phyloP scores from a whole-genome alignment of 2,888 invertebrate species.

The Melanophora roralis region DNA sequence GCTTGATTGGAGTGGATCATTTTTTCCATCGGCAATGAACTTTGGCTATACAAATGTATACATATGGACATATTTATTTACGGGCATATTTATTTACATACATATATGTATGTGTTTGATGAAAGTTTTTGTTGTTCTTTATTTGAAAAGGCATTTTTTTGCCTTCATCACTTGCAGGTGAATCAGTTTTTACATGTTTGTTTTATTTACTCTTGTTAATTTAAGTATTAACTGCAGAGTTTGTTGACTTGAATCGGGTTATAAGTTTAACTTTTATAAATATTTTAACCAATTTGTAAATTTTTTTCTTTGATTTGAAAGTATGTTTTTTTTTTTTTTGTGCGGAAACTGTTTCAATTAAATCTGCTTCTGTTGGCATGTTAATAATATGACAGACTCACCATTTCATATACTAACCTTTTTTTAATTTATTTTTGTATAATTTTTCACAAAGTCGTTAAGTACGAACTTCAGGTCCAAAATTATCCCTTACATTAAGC shows the following conservation, averaged over 20 bases:
- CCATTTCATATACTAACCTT: too few relatives aligned
- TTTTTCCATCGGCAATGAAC: not conserved
- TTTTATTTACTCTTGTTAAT: not conserved
- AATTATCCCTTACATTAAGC: too few relatives aligned
- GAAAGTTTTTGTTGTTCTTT: not conserved
- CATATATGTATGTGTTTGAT: conserved; percentile 31
- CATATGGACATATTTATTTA: too few relatives aligned
- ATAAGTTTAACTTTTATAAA: conserved; percentile 48
- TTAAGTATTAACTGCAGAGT: conserved; percentile 30
- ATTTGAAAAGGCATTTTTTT: conserved; percentile 26
- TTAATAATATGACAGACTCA: conserved; percentile 7
- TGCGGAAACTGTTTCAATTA: conserved; percentile 37
- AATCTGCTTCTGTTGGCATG: conserved; percentile 26
- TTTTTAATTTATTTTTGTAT: too few relatives aligned
- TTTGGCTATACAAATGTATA: not conserved
- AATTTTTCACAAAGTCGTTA: too few relatives aligned
- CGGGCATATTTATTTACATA: too few relatives aligned
- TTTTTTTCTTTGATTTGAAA: conserved; percentile 36
- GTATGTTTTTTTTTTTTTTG: conserved; percentile 24
- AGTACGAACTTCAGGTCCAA: too few relatives aligned
- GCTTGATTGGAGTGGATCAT: conserved; percentile 47
- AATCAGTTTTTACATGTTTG: not conserved
- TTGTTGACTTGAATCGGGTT: conserved; percentile 48
- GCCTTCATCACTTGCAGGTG: conserved; percentile 55
- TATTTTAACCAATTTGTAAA: conserved; percentile 19